Conservation (phyloP, 1,140 invertebrate genomes). For the Hetaerina americana region DNA sequence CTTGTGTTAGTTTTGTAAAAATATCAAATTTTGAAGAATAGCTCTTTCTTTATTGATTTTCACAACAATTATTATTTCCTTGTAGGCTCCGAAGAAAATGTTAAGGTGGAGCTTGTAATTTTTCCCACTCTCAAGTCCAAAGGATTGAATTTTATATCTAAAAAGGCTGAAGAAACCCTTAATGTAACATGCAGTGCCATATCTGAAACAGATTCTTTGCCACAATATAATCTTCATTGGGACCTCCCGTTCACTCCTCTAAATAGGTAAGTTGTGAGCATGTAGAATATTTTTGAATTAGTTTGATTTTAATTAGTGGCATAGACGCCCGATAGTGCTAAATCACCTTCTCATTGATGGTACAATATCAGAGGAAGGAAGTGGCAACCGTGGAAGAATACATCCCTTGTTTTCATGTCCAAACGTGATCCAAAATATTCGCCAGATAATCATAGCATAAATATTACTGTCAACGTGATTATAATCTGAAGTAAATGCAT, state of each 20-base stretch:
- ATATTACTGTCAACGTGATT: too few species aligned
- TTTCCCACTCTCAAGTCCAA: neutral
- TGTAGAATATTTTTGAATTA: neutral
- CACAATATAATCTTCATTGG: neutral
- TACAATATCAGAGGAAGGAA: too few species aligned
- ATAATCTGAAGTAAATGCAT: too few species aligned
- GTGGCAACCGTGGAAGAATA: too few species aligned
- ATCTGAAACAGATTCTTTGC: neutral
- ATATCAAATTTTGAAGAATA: too few species aligned
- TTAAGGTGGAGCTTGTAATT: neutral
- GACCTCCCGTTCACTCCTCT: neutral
- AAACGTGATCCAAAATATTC: too few species aligned
- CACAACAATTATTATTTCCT: neutral
- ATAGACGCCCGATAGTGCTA: neutral
- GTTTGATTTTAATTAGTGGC: neutral
- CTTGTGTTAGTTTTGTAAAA: neutral
- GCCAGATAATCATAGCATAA: too few species aligned
- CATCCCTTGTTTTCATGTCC: too few species aligned
- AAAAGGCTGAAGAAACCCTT: constrained; percentile 13
- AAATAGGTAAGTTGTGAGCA: neutral
- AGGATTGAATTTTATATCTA: neutral
- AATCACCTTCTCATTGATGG: neutral
- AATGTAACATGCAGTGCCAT: constrained; percentile 18
- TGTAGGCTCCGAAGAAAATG: neutral
- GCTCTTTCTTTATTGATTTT: neutral